A percentile compares a stretch with the other conserved stretches of the same genome.
These are phyloP conservation scores for Oophaga sylvatica DNA, from an alignment of 2,797 vertebrate genomes.

Conservation along the genomic window DNA sequence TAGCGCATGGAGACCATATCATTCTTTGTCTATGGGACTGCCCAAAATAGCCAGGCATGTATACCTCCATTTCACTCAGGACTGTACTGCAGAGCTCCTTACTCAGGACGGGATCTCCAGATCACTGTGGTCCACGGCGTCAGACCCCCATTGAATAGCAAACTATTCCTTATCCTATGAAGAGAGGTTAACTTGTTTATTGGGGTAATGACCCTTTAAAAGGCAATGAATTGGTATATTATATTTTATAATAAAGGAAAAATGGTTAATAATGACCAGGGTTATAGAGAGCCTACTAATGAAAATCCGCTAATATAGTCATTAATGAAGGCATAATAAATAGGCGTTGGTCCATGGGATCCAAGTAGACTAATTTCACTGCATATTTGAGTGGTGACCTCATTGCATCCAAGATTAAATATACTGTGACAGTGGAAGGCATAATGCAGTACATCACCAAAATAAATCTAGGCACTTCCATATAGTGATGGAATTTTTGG, in stretches of 20 bases:
- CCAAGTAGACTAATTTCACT: not conserved
- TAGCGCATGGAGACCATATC: too few species aligned
- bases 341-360: not conserved
- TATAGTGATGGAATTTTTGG: constrained; percentile 14
- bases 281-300: not conserved
- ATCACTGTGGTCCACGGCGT: too few species aligned
- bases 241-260: not conserved
- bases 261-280: not conserved
- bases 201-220: too few species aligned
- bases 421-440: not conserved
- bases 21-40: too few species aligned
- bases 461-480: not conserved
- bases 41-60: too few species aligned
- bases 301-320: not conserved
- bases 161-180: too few species aligned
- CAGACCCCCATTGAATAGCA: too few species aligned
- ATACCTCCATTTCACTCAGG: too few species aligned
- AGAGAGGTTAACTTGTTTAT: too few species aligned
- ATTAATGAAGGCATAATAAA: not conserved
- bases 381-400: constrained; percentile 1
- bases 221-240: too few species aligned
- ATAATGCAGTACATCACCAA: not conserved
- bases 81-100: too few species aligned
- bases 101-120: too few species aligned
- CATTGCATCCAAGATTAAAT: not conserved